A percentile compares a stretch with the other conserved stretches of the same genome.
Evolutionary conservation across 2,888 invertebrate genomes (phyloP).

Genomic region (Orthosia gothica): DNA sequence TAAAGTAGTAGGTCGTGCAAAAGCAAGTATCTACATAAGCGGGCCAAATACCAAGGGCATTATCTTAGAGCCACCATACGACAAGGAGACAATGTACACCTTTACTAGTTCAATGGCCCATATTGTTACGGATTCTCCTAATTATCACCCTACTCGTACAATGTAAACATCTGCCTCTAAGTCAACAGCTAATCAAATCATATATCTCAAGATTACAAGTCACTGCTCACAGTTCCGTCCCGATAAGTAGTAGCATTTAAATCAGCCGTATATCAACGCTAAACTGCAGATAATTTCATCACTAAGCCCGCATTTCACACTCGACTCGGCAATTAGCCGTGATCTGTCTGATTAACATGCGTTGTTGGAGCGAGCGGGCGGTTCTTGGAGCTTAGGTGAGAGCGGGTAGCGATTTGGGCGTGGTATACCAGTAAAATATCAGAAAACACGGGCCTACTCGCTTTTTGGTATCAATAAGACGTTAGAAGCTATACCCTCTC

Average conservation of each 20-base stretch:
- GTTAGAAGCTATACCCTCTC: neutral
- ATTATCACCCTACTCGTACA: neutral
- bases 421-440: neutral
- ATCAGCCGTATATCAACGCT: slow-evolving; percentile 82
- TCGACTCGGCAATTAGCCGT: slow-evolving; percentile 88
- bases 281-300: slow-evolving; percentile 89
- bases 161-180: neutral
- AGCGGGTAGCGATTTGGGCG: slow-evolving; percentile 45
- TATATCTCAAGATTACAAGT: slow-evolving; percentile 28
- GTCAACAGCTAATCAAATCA: slow-evolving; percentile 11
- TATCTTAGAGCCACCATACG: neutral
- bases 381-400: slow-evolving; percentile 54
- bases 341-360: slow-evolving; percentile 90
- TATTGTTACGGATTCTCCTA: neutral
- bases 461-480: neutral
- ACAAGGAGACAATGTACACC: neutral
- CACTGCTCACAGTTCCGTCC: slow-evolving; percentile 27
- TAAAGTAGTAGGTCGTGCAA: too few relatives aligned
- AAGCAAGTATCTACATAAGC: too few relatives aligned
- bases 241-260: slow-evolving; percentile 72
- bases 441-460: neutral
- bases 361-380: slow-evolving; percentile 80
- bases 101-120: neutral
- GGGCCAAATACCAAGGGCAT: neutral
- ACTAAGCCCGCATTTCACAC: slow-evolving; percentile 90